phyloP scores from a whole-genome alignment of 2,888 invertebrate genomes.

The Rhopalosiphum nymphaeae region DNA sequence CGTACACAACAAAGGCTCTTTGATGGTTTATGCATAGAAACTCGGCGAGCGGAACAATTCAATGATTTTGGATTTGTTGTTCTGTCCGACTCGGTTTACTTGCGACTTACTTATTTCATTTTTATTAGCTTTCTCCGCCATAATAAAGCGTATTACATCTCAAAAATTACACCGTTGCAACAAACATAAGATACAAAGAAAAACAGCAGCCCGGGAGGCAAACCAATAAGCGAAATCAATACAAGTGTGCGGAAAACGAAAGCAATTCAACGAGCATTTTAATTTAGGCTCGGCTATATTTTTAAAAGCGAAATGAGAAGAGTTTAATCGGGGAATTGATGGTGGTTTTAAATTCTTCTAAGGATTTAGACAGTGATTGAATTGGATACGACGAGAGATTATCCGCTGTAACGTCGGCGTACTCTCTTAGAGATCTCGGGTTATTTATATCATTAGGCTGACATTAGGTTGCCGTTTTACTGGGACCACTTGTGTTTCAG shows the following conservation, averaged over 20 bases:
- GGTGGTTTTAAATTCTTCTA: not conserved
- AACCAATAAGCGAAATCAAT: not conserved
- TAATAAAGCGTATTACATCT: not conserved
- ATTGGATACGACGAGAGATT: not conserved
- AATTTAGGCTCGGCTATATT: not conserved
- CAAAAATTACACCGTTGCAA: not conserved
- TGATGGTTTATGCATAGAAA: conserved; percentile 33
- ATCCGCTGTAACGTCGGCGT: not conserved
- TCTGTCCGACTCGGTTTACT: not conserved
- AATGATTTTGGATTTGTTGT: conserved; percentile 21
- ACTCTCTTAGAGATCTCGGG: not conserved
- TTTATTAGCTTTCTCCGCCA: conserved; percentile 23
- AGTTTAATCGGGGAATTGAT: not conserved
- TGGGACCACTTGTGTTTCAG: not conserved
- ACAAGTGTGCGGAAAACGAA: not conserved
- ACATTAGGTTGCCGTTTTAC: not conserved
- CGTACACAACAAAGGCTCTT: conserved; percentile 32
- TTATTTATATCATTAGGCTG: not conserved
- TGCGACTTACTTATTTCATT: conserved; percentile 8
- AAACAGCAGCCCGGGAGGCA: not conserved
- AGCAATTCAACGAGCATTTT: not conserved
- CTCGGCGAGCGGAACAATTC: conserved; percentile 22
- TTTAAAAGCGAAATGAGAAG: not conserved
- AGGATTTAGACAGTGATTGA: conserved; percentile 17
- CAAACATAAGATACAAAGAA: not conserved